Evolutionary conservation across 2,888 invertebrate species (phyloP).

Genomic region (Boloria euphrosyne): DNA sequence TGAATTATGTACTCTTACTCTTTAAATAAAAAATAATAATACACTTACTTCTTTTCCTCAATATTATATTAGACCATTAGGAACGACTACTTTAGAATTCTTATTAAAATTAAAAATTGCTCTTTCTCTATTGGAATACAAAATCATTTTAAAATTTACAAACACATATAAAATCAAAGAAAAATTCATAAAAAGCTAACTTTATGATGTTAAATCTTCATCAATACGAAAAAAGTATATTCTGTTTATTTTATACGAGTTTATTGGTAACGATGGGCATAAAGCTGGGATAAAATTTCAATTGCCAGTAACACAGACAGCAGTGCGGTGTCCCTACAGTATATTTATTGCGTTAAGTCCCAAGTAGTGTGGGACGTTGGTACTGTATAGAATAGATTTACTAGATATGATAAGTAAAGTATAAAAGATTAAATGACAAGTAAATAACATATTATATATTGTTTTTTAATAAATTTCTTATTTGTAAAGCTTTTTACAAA

Average conservation of each 20-base stretch:
- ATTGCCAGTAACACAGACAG: slow-evolving; percentile 77
- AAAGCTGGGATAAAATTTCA: slow-evolving; percentile 80
- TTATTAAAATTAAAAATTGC: too few species aligned
- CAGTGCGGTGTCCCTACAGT: slow-evolving; percentile 65
- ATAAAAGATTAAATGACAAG: background rate
- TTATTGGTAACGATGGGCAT: slow-evolving; percentile 71
- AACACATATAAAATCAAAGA: slow-evolving; percentile 10
- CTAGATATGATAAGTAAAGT: slow-evolving; percentile 5
- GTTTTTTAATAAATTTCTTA: slow-evolving; percentile 13
- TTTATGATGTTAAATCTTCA: slow-evolving; percentile 64
- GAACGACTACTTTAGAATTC: too few species aligned
- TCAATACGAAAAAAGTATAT: slow-evolving; percentile 48
- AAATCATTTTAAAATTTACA: background rate
- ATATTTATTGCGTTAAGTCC: slow-evolving; percentile 76
- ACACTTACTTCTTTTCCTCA: too few species aligned
- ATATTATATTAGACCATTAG: too few species aligned
- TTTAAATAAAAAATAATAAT: too few species aligned
- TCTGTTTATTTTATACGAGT: slow-evolving; percentile 72
- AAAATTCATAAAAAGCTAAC: slow-evolving; percentile 52
- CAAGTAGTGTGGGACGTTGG: slow-evolving; percentile 52
- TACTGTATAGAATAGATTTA: slow-evolving; percentile 30
- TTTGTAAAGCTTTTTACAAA: too few species aligned
- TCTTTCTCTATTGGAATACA: too few species aligned
- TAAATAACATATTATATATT: background rate
- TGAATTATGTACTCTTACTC: too few species aligned